Conservation (phyloP, 53 echinoderm and acorn worm genomes). For the Zoroaster sp. region DNA sequence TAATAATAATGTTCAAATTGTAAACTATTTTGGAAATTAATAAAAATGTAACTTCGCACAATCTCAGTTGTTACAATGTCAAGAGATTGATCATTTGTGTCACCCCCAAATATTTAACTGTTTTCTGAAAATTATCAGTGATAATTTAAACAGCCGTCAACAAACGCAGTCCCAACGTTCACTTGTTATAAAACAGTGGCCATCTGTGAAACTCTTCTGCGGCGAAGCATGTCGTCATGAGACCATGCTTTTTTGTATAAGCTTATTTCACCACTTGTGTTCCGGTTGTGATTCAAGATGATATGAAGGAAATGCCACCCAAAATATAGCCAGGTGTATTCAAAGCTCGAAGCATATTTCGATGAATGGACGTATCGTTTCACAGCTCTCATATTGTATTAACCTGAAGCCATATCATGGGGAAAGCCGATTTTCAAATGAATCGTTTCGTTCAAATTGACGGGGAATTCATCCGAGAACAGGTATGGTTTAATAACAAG, state of each 20-base stretch:
- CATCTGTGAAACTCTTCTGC: slow-evolving; percentile 26
- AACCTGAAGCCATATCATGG: neutral
- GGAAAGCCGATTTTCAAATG: neutral
- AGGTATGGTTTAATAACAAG: neutral
- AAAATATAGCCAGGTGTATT: neutral
- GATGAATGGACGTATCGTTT: neutral
- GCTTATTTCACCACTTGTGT: neutral
- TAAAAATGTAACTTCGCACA: too few species aligned
- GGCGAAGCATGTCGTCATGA: neutral
- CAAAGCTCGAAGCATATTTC: slow-evolving; percentile 25
- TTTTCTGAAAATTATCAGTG: neutral
- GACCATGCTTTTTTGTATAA: neutral
- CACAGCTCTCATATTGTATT: neutral
- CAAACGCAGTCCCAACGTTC: neutral
- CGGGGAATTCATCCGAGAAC: neutral
- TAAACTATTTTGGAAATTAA: too few species aligned
- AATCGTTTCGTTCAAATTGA: neutral
- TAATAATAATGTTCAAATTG: too few species aligned
- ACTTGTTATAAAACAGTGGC: too few species aligned
- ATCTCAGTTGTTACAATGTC: too few species aligned
- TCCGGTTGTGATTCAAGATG: neutral
- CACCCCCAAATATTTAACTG: too few species aligned
- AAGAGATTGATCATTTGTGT: too few species aligned
- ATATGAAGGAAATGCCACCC: slow-evolving; percentile 8
- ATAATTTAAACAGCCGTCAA: slow-evolving; percentile 2